Percentiles rank a stretch among this genome's conserved stretches.
These are phyloP conservation scores for Scartelaos histophorus DNA, from an alignment of 2,113 vertebrate species.

Conservation along the genomic window DNA sequence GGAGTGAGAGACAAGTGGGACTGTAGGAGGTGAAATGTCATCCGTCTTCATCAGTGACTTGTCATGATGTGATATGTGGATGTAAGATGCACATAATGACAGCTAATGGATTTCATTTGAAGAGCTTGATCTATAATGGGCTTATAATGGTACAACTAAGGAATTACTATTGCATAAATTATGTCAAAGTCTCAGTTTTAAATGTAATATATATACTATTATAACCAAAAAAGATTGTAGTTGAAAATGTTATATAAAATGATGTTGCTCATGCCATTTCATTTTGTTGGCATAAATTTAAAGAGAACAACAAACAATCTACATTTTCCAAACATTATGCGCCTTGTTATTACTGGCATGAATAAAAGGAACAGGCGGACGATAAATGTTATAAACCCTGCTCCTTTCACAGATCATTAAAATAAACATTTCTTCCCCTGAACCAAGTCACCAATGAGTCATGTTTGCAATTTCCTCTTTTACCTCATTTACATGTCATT, in stretches of 20 bases:
- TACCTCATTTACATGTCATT: too few relatives aligned
- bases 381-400: too few relatives aligned
- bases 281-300: too few relatives aligned
- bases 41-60: constrained; percentile 9
- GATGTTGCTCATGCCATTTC: neutral
- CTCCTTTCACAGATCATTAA: too few relatives aligned
- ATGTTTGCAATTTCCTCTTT: too few relatives aligned
- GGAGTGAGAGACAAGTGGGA: constrained; percentile 3
- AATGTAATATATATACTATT: too few relatives aligned
- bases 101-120: neutral
- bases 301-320: too few relatives aligned
- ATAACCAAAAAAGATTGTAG: neutral
- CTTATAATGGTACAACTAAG: neutral
- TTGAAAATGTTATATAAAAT: neutral
- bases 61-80: neutral
- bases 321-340: too few relatives aligned
- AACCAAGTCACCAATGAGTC: too few relatives aligned
- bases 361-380: too few relatives aligned
- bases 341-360: too few relatives aligned
- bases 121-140: neutral
- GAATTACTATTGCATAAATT: neutral
- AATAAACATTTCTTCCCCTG: too few relatives aligned
- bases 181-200: neutral
- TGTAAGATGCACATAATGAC: neutral
- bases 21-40: constrained; percentile 10